phyloP scores from a whole-genome alignment of 2,113 vertebrate species.

The Laticauda colubrina region DNA sequence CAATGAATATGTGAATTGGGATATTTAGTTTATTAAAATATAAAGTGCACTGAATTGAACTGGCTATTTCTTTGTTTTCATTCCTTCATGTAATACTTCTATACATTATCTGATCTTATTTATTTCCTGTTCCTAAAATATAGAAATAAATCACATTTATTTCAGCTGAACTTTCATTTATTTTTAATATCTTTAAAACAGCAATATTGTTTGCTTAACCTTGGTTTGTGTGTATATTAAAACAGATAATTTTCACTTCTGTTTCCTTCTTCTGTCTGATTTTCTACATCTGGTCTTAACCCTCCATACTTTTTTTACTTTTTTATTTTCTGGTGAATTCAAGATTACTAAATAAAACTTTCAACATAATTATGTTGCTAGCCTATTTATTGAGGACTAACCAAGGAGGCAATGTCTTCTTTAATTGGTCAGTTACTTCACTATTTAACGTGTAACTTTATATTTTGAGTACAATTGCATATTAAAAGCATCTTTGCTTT shows the following conservation, averaged over 20 bases:
- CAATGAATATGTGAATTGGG: background rate
- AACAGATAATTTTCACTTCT: slow-evolving; percentile 36
- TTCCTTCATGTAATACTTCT: background rate
- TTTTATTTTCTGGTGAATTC: slow-evolving; percentile 1
- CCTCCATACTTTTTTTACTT: background rate
- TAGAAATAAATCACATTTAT: slow-evolving; percentile 4
- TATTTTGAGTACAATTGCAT: slow-evolving; percentile 39
- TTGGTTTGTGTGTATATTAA: background rate
- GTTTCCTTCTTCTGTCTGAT: slow-evolving; percentile 8
- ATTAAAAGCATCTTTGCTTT: slow-evolving; percentile 46
- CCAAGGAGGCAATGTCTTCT: slow-evolving; percentile 27
- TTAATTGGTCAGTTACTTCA: slow-evolving; percentile 45
- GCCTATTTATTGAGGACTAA: slow-evolving; percentile 20
- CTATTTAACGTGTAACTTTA: slow-evolving; percentile 49
- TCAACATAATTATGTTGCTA: slow-evolving; percentile 20
- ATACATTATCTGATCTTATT: background rate
- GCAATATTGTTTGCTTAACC: background rate
- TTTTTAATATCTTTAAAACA: background rate
- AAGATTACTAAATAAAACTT: slow-evolving; percentile 47
- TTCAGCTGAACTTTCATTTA: slow-evolving; percentile 1
- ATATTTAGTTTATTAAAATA: background rate
- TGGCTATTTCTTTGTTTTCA: background rate
- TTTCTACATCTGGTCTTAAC: background rate
- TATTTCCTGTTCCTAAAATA: background rate
- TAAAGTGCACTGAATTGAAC: background rate